These are phyloP conservation scores for Chymomyza caudatula DNA, from an alignment of 2,888 invertebrate genomes.

Conservation along the genomic window DNA sequence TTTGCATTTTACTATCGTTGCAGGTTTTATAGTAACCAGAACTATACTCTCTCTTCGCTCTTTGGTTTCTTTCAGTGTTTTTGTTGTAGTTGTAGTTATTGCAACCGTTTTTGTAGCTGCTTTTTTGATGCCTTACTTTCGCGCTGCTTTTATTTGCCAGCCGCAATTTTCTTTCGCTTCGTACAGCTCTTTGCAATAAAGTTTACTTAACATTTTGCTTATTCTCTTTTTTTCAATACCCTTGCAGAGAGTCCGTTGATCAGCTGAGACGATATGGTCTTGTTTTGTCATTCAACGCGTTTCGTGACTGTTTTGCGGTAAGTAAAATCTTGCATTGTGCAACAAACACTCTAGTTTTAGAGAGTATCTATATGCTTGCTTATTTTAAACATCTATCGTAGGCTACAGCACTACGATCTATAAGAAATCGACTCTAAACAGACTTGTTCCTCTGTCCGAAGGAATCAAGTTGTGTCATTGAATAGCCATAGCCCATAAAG, in stretches of 20 bases:
- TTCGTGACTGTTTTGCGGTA: no score
- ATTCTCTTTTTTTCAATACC: constrained; percentile 3
- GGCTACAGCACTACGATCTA: no score
- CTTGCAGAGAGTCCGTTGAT: neutral
- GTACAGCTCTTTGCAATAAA: constrained; percentile 53
- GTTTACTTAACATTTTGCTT: constrained; percentile 68
- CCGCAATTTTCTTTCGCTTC: constrained; percentile 57
- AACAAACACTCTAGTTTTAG: no score
- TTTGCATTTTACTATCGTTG: constrained; percentile 71
- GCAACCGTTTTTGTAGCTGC: constrained; percentile 33
- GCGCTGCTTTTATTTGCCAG: constrained; percentile 65
- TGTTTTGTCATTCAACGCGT: no score
- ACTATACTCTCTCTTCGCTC: neutral
- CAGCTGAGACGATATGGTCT: no score
- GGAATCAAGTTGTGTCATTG: no score
- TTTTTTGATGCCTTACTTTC: constrained; percentile 65
- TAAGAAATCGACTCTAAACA: no score
- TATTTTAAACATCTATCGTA: no score
- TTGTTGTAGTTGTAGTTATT: neutral
- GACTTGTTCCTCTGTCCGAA: no score
- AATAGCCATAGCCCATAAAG: no score
- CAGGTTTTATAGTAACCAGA: constrained; percentile 67
- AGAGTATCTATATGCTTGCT: no score
- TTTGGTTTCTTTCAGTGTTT: neutral
- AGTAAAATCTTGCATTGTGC: no score